These are phyloP conservation scores for Palaemon carinicauda DNA, from an alignment of 1,140 invertebrate genomes.

Conservation along the genomic window DNA sequence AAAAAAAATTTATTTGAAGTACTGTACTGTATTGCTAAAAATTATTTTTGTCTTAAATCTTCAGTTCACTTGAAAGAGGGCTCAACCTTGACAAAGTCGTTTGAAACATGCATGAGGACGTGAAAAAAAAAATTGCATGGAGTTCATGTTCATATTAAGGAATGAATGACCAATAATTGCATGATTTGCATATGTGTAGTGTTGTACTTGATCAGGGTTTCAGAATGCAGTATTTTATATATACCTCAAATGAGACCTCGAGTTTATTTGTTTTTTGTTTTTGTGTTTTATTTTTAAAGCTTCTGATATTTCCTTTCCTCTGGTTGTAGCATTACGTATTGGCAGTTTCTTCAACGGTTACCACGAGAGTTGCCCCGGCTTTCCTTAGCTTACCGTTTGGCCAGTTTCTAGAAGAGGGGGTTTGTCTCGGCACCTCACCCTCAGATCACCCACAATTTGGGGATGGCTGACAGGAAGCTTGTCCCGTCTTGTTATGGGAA, in stretches of 20 bases:
- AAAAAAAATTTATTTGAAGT: too few relatives aligned
- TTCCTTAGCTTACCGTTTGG: constrained; percentile 46
- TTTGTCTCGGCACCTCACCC: constrained; percentile 6
- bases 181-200: too few relatives aligned
- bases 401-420: constrained; percentile 31
- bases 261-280: background rate
- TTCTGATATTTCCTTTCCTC: constrained; percentile 42
- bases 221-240: too few relatives aligned
- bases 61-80: too few relatives aligned
- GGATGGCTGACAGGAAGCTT: constrained; percentile 39
- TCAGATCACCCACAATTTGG: constrained; percentile 16
- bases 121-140: too few relatives aligned
- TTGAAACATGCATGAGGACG: too few relatives aligned
- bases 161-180: too few relatives aligned
- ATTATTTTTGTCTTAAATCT: background rate
- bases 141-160: too few relatives aligned
- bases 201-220: too few relatives aligned
- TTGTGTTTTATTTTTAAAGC: constrained; percentile 29
- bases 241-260: too few relatives aligned
- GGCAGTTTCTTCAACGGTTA: constrained; percentile 52
- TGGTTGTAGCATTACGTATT: constrained; percentile 50
- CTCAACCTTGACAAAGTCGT: too few relatives aligned
- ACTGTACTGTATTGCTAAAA: too few relatives aligned
- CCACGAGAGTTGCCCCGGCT: constrained; percentile 53
- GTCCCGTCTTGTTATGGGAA: background rate